phyloP scores from a whole-genome alignment of 2,888 invertebrate species.

The Gibbula magus region DNA sequence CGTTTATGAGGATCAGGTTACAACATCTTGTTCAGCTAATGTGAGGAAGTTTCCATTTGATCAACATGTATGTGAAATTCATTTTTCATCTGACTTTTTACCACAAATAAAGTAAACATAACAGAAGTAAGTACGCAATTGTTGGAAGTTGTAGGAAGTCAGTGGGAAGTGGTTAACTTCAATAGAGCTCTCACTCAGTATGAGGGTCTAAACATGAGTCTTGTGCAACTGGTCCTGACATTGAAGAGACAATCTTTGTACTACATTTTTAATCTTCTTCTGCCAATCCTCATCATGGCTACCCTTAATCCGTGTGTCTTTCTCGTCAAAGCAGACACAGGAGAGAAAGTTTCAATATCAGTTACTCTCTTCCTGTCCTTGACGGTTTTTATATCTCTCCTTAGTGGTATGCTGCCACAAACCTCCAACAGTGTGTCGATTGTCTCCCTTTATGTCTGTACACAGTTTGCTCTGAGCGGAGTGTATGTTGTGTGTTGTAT shows the following conservation, averaged over 20 bases:
- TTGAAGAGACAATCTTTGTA: background rate
- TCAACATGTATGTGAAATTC: background rate
- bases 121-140: background rate
- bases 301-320: background rate
- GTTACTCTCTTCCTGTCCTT: constrained; percentile 25
- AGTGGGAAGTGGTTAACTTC: background rate
- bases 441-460: constrained; percentile 1
- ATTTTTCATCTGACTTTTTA: background rate
- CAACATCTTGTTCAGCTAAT: background rate
- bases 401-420: background rate
- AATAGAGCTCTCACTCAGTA: background rate
- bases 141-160: background rate
- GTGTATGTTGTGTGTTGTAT: background rate
- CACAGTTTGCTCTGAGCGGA: background rate
- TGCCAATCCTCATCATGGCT: background rate
- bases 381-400: background rate
- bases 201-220: background rate
- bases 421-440: background rate
- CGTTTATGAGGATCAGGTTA: background rate
- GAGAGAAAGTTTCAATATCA: background rate
- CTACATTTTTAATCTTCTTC: background rate
- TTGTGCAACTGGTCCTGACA: background rate
- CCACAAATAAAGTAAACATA: background rate
- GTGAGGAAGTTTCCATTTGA: background rate
- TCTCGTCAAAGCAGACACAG: background rate